Evolutionary conservation across 2,797 vertebrate genomes (phyloP).

Genomic region (Gorsachius magnificus): DNA sequence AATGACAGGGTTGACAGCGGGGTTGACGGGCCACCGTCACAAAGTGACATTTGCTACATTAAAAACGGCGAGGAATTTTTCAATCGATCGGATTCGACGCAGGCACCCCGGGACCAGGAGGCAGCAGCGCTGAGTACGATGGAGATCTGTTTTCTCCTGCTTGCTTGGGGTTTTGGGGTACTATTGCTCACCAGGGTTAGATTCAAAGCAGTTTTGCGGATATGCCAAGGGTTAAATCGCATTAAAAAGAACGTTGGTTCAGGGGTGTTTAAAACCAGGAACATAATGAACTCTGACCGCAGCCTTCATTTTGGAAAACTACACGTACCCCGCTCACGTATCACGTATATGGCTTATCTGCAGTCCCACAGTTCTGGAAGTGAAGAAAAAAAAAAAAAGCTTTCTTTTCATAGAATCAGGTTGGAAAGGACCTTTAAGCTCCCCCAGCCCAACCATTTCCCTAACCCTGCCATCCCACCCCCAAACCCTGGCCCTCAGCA

Average conservation of each 20-base stretch:
- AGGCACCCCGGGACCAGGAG: neutral
- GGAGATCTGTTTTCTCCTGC: rapidly evolving
- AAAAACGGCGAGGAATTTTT: rapidly evolving
- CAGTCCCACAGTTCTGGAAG: neutral
- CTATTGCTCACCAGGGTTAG: neutral
- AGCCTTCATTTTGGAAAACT: neutral
- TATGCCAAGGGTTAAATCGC: neutral
- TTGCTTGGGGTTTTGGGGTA: neutral
- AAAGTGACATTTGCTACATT: neutral
- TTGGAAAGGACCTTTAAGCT: no score
- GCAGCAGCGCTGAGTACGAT: rapidly evolving
- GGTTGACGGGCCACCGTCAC: neutral
- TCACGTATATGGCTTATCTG: neutral
- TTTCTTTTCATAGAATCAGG: neutral
- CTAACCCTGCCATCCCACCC: no score
- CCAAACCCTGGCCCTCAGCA: no score
- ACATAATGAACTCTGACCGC: neutral
- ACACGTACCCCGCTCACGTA: rapidly evolving
- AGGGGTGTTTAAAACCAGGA: neutral
- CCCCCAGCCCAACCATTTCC: no score
- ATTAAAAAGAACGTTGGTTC: neutral
- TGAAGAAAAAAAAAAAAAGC: neutral
- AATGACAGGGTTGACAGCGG: neutral
- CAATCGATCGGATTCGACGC: neutral
- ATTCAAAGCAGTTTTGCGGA: neutral